Base-by-base conservation (phyloP, 2,113 vertebrate genomes). In the Tetraodon nigroviridis region DNA sequence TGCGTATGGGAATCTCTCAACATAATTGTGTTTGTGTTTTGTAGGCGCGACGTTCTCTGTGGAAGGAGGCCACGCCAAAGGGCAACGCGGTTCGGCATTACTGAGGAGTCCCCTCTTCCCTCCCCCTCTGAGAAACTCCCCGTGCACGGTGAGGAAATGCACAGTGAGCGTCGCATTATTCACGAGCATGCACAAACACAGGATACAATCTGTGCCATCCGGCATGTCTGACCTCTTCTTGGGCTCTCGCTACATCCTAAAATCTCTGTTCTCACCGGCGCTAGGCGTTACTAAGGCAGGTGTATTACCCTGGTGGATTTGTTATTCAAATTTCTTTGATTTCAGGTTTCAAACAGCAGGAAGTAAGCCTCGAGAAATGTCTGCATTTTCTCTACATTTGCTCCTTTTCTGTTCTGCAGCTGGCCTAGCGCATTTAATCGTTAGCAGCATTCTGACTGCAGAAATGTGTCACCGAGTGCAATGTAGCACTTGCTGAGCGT, bases 91-190 rank as follows among this genome's bases (percentile, higher is more conserved):
- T 64, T 87, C 88, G 40, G 86, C 89, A 1, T 62, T 88, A 2
- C 84, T 96, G 75, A 92, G 91, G 81, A 98, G 95, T 44, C 73
- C 86, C 0, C 76, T 91, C 0, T 97, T 95, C 76, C 93, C 96
- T 0, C 90, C 93, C 27, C 96, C 97, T 5, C 87, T 99, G 48
- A 94, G 93, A 81, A 98, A 95, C 76, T 93, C 97, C 6, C 93
- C 89, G 0, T 99, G 97, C 27, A 89, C 90, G 91, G 97, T 89
- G 89, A 97, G 94, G 88, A 51, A 46, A 50, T 11, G 4, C 15
- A 6, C 4, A 15, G 8, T 32, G 7, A 24, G 15, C 52, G 24
- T 32, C 18, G 44, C 16, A 14, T 37, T 4, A 12, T 37, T 61
- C 11, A 54, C 19, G 15, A 32, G 49, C 41, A 49, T 32, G 18